These are phyloP conservation scores for Epinotia brunnichana DNA, from an alignment of 2,888 invertebrate species.

Conservation along the genomic window DNA sequence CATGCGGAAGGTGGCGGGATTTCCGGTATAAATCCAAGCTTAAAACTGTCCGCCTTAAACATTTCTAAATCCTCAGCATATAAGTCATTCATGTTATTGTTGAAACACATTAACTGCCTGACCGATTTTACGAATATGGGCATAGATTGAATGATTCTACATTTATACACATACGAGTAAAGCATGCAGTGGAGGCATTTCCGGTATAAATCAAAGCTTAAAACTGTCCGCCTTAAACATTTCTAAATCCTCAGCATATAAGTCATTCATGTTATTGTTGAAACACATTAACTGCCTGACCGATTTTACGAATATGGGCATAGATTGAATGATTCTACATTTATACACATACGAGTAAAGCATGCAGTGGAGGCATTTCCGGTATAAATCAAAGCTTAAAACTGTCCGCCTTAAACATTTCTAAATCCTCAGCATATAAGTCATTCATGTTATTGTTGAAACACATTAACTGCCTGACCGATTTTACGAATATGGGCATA, in stretches of 20 bases:
- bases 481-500: no score
- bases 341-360: conserved; percentile 61
- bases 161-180: conserved; percentile 62
- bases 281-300: conserved; percentile 51
- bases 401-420: conserved; percentile 84
- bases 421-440: conserved; percentile 84
- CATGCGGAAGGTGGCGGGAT: conserved; percentile 85
- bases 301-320: no score
- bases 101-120: conserved; percentile 51
- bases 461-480: conserved; percentile 50
- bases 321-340: no score
- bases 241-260: conserved; percentile 84
- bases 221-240: conserved; percentile 86
- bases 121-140: no score
- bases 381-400: conserved; percentile 88
- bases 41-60: conserved; percentile 85
- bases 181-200: conserved; percentile 84
- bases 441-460: conserved; percentile 78
- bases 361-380: conserved; percentile 85
- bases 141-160: no score
- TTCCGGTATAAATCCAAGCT: conserved; percentile 87
- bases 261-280: conserved; percentile 78
- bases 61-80: conserved; percentile 84
- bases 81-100: conserved; percentile 81
- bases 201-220: conserved; percentile 86